A percentile compares a stretch with the other conserved stretches of the same genome.
These are phyloP conservation scores for Hylyphantes graminicola DNA, from an alignment of 1,140 invertebrate species.

Conservation along the genomic window DNA sequence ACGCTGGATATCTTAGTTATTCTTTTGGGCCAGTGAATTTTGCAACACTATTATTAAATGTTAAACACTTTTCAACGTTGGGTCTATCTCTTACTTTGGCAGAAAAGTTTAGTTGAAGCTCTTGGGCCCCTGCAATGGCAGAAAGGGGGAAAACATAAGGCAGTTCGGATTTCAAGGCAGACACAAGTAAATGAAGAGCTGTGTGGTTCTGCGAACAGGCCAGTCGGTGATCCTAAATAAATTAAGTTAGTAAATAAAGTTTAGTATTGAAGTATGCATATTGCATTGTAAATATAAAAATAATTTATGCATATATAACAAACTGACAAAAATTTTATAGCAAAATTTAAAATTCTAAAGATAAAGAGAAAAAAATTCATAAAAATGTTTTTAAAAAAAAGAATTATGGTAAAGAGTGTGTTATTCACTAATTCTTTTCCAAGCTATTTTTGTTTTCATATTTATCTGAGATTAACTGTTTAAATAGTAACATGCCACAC, in stretches of 20 bases:
- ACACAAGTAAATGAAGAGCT: constrained; percentile 43
- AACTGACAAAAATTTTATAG: too few relatives aligned
- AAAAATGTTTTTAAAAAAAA: not conserved
- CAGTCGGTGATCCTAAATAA: constrained; percentile 28
- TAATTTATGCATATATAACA: not conserved
- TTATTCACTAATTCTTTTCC: not conserved
- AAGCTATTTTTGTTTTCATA: too few relatives aligned
- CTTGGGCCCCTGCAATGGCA: constrained; percentile 16
- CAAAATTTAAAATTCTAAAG: too few relatives aligned
- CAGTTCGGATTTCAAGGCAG: constrained; percentile 25
- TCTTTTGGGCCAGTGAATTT: not conserved
- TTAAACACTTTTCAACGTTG: not conserved
- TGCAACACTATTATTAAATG: not conserved
- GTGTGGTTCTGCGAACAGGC: constrained; percentile 52
- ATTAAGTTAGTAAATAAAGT: too few relatives aligned
- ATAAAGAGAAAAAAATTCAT: not conserved
- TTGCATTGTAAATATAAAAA: too few relatives aligned
- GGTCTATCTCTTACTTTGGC: constrained; percentile 24
- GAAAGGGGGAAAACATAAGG: constrained; percentile 29
- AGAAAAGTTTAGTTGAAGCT: constrained; percentile 36
- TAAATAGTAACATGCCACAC: too few relatives aligned
- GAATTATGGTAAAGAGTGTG: not conserved
- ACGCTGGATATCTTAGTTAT: not conserved
- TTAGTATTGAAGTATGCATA: too few relatives aligned
- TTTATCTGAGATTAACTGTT: too few relatives aligned